Conservation (phyloP, 2,888 invertebrate genomes). For the Agonum fuliginosum region DNA sequence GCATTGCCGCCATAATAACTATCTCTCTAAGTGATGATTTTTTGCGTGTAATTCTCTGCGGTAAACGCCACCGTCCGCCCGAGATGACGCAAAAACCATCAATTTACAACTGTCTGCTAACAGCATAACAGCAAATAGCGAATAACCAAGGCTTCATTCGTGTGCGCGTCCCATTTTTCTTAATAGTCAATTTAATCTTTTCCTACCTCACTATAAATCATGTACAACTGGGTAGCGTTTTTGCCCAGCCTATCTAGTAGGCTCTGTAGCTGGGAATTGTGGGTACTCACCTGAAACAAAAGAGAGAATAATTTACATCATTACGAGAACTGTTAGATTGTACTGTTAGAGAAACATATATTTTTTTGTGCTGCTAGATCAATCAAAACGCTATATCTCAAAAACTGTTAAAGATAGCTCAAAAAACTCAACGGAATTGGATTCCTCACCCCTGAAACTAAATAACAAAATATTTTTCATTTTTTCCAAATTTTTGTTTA, state of each 20-base stretch:
- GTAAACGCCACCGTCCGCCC: too few relatives aligned
- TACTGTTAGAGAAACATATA: slow-evolving; percentile 4
- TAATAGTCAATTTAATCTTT: slow-evolving; percentile 32
- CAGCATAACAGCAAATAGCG: not conserved
- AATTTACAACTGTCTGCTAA: not conserved
- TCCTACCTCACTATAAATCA: slow-evolving; percentile 24
- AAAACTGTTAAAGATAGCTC: too few relatives aligned
- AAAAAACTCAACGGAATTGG: too few relatives aligned
- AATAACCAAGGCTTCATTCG: too few relatives aligned
- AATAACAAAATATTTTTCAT: too few relatives aligned
- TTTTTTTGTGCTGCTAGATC: too few relatives aligned
- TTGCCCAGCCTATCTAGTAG: slow-evolving; percentile 16
- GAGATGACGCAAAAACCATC: not conserved
- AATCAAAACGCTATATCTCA: too few relatives aligned
- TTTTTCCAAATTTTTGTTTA: too few relatives aligned
- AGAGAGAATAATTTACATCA: slow-evolving; percentile 8
- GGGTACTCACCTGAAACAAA: slow-evolving; percentile 42
- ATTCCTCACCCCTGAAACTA: too few relatives aligned
- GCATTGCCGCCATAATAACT: too few relatives aligned
- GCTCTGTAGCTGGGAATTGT: slow-evolving; percentile 12
- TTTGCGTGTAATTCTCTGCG: too few relatives aligned
- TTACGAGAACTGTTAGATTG: slow-evolving; percentile 5
- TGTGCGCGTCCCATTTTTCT: slow-evolving; percentile 29
- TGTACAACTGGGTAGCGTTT: slow-evolving; percentile 20
- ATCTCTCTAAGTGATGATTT: too few relatives aligned